Conservation (phyloP, 1,140 invertebrate species). For the Zaprionus africanus region DNA sequence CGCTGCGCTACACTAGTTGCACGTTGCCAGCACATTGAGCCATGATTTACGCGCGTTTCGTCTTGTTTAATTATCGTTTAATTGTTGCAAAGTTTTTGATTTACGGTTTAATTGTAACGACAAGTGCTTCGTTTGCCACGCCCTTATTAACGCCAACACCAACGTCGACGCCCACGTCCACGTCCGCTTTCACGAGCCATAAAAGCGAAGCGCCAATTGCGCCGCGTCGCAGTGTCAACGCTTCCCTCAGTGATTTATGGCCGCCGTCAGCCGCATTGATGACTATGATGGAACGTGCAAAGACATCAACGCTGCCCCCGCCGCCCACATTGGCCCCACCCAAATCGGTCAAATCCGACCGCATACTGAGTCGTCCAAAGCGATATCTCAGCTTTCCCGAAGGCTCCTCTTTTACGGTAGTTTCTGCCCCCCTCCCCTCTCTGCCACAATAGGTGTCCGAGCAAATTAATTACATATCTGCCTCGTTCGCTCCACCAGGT, state of each 20-base stretch:
- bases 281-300: slow-evolving; percentile 72
- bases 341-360: slow-evolving; percentile 40
- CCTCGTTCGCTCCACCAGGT: slow-evolving; percentile 54
- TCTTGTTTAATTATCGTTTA: slow-evolving; percentile 82
- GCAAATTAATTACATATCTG: slow-evolving; percentile 1
- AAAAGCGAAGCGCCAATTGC: slow-evolving; percentile 40
- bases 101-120: slow-evolving; percentile 80
- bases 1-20: slow-evolving; percentile 18
- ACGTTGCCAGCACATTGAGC: slow-evolving; percentile 30
- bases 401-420: slow-evolving; percentile 82
- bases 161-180: neutral
- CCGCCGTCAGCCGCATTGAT: slow-evolving; percentile 56
- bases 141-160: slow-evolving; percentile 18
- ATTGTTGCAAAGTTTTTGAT: slow-evolving; percentile 81
- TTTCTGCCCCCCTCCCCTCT: slow-evolving; percentile 7
- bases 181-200: slow-evolving; percentile 21
- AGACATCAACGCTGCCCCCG: slow-evolving; percentile 35
- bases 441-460: neutral
- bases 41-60: slow-evolving; percentile 71
- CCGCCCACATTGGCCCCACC: slow-evolving; percentile 17
- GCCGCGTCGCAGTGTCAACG: slow-evolving; percentile 21
- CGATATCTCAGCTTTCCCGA: slow-evolving; percentile 84
- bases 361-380: slow-evolving; percentile 64
- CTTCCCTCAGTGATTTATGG: slow-evolving; percentile 60
- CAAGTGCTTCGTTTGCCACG: slow-evolving; percentile 55